Evolutionary conservation across 2,797 vertebrate genomes (phyloP).

Genomic region (Poecilia wingei): DNA sequence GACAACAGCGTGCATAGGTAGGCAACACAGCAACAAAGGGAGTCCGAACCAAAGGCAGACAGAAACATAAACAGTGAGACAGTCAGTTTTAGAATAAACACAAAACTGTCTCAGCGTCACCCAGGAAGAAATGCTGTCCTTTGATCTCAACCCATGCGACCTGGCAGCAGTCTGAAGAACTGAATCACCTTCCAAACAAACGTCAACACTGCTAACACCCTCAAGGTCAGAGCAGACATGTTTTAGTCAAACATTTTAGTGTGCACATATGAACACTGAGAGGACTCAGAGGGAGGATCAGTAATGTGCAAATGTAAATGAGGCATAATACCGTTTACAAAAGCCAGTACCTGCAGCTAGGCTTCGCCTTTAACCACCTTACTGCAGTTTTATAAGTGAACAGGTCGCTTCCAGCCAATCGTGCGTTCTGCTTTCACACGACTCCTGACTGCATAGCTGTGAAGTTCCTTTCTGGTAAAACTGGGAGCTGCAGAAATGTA

Average conservation of each 20-base stretch:
- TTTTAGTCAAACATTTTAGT: slow-evolving; percentile 21
- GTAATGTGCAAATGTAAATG: background rate
- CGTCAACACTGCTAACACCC: slow-evolving; percentile 71
- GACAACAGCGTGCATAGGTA: slow-evolving; percentile 16
- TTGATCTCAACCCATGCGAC: slow-evolving; percentile 73
- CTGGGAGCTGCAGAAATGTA: slow-evolving; percentile 70
- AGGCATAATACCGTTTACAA: background rate
- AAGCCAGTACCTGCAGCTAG: background rate
- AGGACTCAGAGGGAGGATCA: slow-evolving; percentile 3
- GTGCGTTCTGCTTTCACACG: slow-evolving; percentile 26
- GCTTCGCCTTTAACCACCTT: background rate
- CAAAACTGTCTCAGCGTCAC: slow-evolving; percentile 60
- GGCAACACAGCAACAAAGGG: slow-evolving; percentile 1
- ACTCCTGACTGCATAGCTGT: slow-evolving; percentile 36
- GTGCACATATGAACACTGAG: background rate
- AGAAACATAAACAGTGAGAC: slow-evolving; percentile 42
- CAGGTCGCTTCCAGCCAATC: background rate
- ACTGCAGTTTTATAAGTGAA: slow-evolving; percentile 6
- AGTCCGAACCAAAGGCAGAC: slow-evolving; percentile 26
- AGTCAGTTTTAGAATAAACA: slow-evolving; percentile 66
- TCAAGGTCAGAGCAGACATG: slow-evolving; percentile 57
- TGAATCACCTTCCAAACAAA: slow-evolving; percentile 69
- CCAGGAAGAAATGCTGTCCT: slow-evolving; percentile 69
- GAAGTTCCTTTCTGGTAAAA: slow-evolving; percentile 60
- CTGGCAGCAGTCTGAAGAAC: slow-evolving; percentile 69